Evolutionary conservation across 2,113 vertebrate genomes (phyloP), one percentile per base, ranked within the genome.

Genomic region (Eretmochelys imbricata): DNA sequence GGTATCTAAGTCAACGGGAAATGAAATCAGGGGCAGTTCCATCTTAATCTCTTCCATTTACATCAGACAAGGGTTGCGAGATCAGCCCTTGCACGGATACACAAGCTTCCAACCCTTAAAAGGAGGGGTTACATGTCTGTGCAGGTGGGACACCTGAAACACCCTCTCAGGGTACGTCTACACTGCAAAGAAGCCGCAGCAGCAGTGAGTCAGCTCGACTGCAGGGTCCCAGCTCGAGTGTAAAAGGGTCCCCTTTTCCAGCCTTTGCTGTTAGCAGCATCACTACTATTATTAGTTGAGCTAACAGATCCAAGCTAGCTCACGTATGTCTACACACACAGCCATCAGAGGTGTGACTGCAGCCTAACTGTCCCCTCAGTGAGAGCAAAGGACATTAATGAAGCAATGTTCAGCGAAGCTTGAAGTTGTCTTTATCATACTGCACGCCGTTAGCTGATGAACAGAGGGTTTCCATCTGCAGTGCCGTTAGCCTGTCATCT

Each of bases 401-500:
- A 2, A 53, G 31, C 75, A 85, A 0, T 0, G 0, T 1, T 5
- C 7, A 2, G 35, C 6, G 54, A 87, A 80, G 62, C 59, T 80
- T 49, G 10, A 51, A 50, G 4, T 72, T 88, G 51, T 42, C 69
- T 20, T 49, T 24, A 24, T 42, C 35, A 22, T 59, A 46, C 65
- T 19, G 11, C 0, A 2, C 3, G 46, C 95, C 48, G 92, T 48
- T 62, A 35, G 35, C 10, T 93, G 83, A 49, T 59, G 46, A 92
- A 53, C 57, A 79, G 62, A 57, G 90, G 87, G 13, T 13, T 91
- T 57, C 80, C 50, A 49, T 7, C 76, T 82, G 65, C 50, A 81
- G 75, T 49, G 75, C 24, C 89, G 65, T 89, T 95, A 88, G 95
- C 88, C 81, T 81, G 10, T n/a, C 38, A 83, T 51, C 75, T 92